phyloP scores from a whole-genome alignment of 2,113 vertebrate species.

The Arvicanthis niloticus region DNA sequence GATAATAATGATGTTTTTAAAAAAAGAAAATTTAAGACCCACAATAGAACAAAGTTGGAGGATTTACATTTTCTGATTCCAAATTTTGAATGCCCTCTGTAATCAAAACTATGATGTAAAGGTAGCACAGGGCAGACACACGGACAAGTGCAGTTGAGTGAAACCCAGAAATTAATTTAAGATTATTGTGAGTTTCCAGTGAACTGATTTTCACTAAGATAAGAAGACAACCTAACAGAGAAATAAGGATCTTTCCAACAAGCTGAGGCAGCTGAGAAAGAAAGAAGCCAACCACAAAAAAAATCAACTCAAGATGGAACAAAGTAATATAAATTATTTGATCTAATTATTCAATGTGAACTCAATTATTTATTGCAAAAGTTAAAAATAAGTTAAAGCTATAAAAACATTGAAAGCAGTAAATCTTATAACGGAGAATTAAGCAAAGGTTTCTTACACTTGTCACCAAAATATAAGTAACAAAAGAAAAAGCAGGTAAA shows the following conservation, averaged over 20 bases:
- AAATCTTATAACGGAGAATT: not conserved
- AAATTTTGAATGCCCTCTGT: not conserved
- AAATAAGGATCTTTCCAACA: not conserved
- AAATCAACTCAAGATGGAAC: not conserved
- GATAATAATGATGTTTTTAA: not conserved
- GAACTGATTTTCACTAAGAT: not conserved
- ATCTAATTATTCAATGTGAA: not conserved
- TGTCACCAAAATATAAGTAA: not conserved
- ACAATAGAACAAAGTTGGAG: not conserved
- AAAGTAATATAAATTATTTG: not conserved
- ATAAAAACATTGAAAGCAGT: conserved; percentile 1
- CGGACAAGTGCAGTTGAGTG: not conserved
- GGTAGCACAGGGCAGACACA: no score
- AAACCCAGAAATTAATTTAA: not conserved
- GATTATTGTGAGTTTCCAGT: not conserved
- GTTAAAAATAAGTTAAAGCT: not conserved
- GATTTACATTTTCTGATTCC: not conserved
- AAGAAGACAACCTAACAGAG: not conserved
- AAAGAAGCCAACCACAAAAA: no score
- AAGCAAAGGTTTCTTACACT: not conserved
- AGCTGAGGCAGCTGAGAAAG: not conserved
- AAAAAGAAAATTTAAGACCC: not conserved
- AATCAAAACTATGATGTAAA: not conserved
- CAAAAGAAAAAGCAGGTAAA: not conserved
- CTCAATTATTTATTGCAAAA: not conserved